Conservation (phyloP, 2,797 vertebrate species). For the Lepidocolaptes lacrymiger region DNA sequence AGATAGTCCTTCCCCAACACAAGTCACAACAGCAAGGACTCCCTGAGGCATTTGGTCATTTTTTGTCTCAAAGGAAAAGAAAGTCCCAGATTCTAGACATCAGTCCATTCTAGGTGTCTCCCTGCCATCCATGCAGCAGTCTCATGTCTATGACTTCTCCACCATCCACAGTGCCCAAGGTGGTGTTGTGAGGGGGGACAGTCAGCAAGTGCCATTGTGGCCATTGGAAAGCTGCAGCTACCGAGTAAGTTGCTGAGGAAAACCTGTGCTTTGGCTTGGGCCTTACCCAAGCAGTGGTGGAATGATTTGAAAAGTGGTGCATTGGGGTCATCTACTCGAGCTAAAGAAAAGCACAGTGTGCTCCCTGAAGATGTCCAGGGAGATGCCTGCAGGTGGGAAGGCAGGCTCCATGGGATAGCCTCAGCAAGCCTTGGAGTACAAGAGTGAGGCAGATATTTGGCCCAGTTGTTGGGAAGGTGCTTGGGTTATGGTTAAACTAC, state of each 20-base stretch:
- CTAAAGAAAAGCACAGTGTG: background rate
- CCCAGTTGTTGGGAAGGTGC: background rate
- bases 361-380: background rate
- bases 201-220: background rate
- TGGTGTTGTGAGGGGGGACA: fast-evolving
- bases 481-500: background rate
- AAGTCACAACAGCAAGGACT: background rate
- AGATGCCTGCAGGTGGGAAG: background rate
- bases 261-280: background rate
- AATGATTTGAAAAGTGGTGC: background rate
- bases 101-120: background rate
- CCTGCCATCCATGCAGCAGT: background rate
- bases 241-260: background rate
- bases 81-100: background rate
- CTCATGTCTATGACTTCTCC: fast-evolving
- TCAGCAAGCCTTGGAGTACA: background rate
- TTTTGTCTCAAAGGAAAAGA: background rate
- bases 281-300: background rate
- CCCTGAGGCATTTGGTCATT: background rate
- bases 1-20: background rate
- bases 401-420: background rate
- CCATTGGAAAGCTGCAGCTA: background rate
- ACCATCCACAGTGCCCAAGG: background rate
- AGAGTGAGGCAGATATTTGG: background rate
- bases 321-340: background rate